Evolutionary conservation across 2,113 vertebrate species (phyloP).

Genomic region (Anoura caudifer): DNA sequence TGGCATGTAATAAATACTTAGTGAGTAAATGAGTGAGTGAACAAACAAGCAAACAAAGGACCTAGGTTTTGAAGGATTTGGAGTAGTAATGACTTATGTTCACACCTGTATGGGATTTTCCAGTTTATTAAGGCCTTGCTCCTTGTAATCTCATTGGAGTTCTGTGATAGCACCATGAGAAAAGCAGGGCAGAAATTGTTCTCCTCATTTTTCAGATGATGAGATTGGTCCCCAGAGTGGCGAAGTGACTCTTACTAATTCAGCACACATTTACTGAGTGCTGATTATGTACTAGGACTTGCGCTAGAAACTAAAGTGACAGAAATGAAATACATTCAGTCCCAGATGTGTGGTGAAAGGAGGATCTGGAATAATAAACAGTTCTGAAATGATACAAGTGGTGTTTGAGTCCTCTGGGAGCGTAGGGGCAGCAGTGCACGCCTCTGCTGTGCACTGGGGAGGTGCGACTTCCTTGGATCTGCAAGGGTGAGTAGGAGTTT

Average conservation of each 20-base stretch:
- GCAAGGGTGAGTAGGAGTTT: not conserved
- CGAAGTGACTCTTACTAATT: conserved; percentile 23
- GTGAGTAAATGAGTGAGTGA: not conserved
- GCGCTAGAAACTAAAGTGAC: not conserved
- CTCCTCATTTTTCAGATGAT: not conserved
- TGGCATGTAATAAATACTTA: not conserved
- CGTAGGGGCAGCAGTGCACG: not conserved
- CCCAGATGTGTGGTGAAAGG: not conserved
- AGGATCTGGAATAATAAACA: not conserved
- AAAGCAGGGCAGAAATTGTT: not conserved
- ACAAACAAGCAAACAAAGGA: not conserved
- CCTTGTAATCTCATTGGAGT: not conserved
- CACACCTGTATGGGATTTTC: conserved; percentile 6
- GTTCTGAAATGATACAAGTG: not conserved
- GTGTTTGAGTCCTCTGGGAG: not conserved
- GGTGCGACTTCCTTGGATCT: not conserved
- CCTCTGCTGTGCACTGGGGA: not conserved
- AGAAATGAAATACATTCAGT: conserved; percentile 10
- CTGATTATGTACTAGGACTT: not conserved
- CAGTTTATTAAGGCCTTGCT: not conserved
- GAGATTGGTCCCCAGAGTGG: not conserved
- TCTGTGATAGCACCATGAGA: not conserved
- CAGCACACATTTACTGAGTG: not conserved
- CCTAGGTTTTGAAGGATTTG: not conserved
- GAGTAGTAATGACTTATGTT: not conserved